Evolutionary conservation across 1,140 invertebrate species (phyloP).

Genomic region (Drosophila tristis): DNA sequence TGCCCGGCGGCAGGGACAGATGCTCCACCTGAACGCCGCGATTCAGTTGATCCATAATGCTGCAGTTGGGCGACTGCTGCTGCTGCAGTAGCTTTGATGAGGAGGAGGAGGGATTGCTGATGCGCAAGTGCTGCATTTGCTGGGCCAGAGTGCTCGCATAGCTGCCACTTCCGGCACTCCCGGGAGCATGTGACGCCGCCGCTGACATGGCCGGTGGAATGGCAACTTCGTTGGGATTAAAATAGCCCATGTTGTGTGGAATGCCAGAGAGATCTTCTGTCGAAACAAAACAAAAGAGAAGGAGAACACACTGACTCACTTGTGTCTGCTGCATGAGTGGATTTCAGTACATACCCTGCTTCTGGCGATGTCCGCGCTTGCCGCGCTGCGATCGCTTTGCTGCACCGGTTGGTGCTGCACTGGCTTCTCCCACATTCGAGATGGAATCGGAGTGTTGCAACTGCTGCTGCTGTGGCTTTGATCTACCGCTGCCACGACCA

Average conservation of each 20-base stretch:
- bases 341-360: slow-evolving; percentile 49
- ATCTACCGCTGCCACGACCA: slow-evolving; percentile 46
- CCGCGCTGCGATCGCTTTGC: slow-evolving; percentile 69
- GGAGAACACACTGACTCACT: neutral
- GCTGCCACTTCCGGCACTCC: slow-evolving; percentile 57
- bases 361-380: slow-evolving; percentile 68
- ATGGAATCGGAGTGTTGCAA: slow-evolving; percentile 42
- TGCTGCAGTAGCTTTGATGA: slow-evolving; percentile 33
- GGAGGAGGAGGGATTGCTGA: slow-evolving; percentile 38
- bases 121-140: slow-evolving; percentile 70
- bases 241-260: slow-evolving; percentile 80
- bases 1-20: slow-evolving; percentile 91
- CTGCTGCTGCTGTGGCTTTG: slow-evolving; percentile 35
- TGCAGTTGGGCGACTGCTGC: slow-evolving; percentile 73
- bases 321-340: neutral
- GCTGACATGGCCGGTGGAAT: slow-evolving; percentile 59
- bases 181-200: slow-evolving; percentile 32
- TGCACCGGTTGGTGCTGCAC: slow-evolving; percentile 1
- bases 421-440: slow-evolving; percentile 21
- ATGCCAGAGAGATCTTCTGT: slow-evolving; percentile 75
- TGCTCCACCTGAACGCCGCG: slow-evolving; percentile 88
- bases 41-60: slow-evolving; percentile 87
- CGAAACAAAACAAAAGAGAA: neutral
- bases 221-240: slow-evolving; percentile 79
- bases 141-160: slow-evolving; percentile 65